These are phyloP conservation scores for Unio delphinus DNA, from an alignment of 2,888 invertebrate species.

Conservation along the genomic window DNA sequence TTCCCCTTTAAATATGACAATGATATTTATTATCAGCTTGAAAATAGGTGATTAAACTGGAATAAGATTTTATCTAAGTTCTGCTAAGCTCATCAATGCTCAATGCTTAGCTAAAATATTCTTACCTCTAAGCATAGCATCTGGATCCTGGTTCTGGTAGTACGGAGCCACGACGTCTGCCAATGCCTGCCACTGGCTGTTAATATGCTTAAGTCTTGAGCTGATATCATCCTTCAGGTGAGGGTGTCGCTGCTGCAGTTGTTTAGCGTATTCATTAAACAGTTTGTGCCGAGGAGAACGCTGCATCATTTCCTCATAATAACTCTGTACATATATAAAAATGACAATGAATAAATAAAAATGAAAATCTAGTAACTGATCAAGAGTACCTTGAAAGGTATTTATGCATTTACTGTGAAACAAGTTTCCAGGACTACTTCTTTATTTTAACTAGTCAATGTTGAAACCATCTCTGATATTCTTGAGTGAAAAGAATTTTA, in stretches of 20 bases:
- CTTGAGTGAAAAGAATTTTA: too few relatives aligned
- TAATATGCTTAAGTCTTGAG: conserved; percentile 83
- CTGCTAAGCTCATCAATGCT: not conserved
- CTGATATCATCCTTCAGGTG: conserved; percentile 80
- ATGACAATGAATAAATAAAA: not conserved
- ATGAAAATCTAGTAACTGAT: too few relatives aligned
- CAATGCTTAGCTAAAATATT: not conserved
- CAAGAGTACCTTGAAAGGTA: too few relatives aligned
- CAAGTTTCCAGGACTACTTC: too few relatives aligned
- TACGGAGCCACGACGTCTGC: conserved; percentile 78
- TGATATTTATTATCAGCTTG: too few relatives aligned
- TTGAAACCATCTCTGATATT: too few relatives aligned
- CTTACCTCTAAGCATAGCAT: conserved; percentile 65
- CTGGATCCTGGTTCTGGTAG: conserved; percentile 65
- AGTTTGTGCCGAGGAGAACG: conserved; percentile 81
- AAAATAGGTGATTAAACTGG: not conserved
- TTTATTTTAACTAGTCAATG: too few relatives aligned
- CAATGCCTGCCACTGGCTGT: conserved; percentile 85
- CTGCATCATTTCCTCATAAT: conserved; percentile 83
- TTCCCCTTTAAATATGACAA: too few relatives aligned
- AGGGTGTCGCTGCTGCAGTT: conserved; percentile 79
- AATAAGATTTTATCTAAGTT: not conserved
- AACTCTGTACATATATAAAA: conserved; percentile 75
- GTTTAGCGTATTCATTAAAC: conserved; percentile 85
- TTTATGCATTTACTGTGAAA: too few relatives aligned